phyloP scores from a whole-genome alignment of 2,797 vertebrate species.

The Syndactyla subalaris region DNA sequence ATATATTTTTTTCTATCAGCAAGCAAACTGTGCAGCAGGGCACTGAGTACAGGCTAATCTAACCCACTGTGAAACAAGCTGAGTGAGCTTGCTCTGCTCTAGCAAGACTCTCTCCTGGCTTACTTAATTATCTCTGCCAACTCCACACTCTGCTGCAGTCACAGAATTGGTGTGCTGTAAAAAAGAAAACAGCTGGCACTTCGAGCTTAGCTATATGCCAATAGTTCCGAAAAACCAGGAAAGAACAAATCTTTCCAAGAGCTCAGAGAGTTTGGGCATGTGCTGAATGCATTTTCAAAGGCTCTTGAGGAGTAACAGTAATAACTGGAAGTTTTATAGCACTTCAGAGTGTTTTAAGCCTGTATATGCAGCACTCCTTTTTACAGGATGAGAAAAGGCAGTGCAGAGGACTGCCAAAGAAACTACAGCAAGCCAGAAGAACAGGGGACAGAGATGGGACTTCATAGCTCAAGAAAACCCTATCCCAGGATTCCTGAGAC shows the following conservation, averaged over 20 bases:
- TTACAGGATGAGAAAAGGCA: background rate
- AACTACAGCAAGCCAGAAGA: background rate
- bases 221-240: background rate
- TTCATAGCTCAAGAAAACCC: background rate
- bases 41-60: background rate
- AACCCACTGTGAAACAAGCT: background rate
- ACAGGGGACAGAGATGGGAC: background rate
- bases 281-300: constrained; percentile 3
- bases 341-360: background rate
- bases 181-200: constrained; percentile 10
- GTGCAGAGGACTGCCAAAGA: background rate
- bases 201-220: background rate
- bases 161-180: background rate
- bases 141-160: background rate
- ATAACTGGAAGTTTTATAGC: background rate
- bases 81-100: background rate
- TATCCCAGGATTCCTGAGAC: background rate
- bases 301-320: background rate
- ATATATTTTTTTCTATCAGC: background rate
- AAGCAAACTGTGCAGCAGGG: background rate
- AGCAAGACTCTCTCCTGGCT: background rate
- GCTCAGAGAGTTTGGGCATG: background rate
- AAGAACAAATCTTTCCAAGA: constrained; percentile 14
- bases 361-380: background rate
- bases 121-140: constrained; percentile 20